Evolutionary conservation across 1,140 invertebrate genomes (phyloP).

Genomic region (Drosophila kanapiae): DNA sequence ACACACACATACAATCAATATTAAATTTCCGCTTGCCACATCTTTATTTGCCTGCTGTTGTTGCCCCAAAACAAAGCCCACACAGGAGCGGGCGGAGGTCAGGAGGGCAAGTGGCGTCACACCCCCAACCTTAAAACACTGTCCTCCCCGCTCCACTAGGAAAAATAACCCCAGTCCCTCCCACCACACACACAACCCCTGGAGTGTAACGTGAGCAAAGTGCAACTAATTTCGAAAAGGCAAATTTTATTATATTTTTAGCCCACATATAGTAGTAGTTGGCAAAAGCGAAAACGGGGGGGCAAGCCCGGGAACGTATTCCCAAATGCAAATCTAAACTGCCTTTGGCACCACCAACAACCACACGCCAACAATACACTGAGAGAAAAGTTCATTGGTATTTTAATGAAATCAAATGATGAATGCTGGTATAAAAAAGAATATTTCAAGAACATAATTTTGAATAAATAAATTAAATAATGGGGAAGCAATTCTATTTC

Average conservation of each 20-base stretch:
- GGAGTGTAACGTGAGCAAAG: constrained; percentile 69
- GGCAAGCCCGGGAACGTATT: constrained; percentile 51
- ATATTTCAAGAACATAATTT: too few relatives aligned
- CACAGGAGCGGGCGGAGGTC: constrained; percentile 7
- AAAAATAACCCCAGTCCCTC: background rate
- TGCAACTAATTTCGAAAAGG: constrained; percentile 80
- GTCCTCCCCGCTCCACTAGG: background rate
- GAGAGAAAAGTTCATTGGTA: background rate
- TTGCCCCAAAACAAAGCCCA: constrained; percentile 31
- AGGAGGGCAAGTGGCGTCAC: constrained; percentile 32
- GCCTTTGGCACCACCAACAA: constrained; percentile 51
- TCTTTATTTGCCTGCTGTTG: constrained; percentile 73
- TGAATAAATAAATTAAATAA: too few relatives aligned
- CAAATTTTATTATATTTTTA: constrained; percentile 74
- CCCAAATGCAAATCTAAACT: constrained; percentile 80
- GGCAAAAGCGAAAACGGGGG: constrained; percentile 9
- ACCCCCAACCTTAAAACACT: background rate
- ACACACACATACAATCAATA: constrained; percentile 72
- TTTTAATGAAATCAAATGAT: constrained; percentile 4
- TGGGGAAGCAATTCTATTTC: too few relatives aligned
- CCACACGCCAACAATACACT: constrained; percentile 15
- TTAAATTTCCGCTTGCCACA: constrained; percentile 80
- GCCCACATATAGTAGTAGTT: constrained; percentile 42
- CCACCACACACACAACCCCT: constrained; percentile 13
- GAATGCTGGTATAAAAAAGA: too few relatives aligned